Evolutionary conservation across 1,140 invertebrate species (phyloP).

Genomic region (Diachasmimorpha longicaudata): DNA sequence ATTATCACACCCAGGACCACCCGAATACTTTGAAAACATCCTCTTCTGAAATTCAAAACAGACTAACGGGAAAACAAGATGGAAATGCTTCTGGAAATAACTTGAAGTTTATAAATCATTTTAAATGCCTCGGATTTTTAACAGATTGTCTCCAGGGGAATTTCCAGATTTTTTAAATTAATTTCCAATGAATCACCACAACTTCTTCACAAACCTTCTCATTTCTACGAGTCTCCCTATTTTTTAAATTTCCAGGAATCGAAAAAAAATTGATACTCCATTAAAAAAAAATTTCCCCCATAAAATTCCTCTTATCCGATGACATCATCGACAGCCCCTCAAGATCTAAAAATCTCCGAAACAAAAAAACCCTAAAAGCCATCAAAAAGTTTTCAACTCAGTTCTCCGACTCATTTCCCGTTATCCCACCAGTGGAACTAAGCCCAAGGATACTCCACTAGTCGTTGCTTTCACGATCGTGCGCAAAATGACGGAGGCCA

Average conservation of each 20-base stretch:
- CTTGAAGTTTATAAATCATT: neutral
- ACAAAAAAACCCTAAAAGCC: too few species aligned
- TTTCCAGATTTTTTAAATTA: too few species aligned
- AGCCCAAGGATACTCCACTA: constrained; percentile 7
- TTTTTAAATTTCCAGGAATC: too few species aligned
- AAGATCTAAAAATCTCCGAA: neutral
- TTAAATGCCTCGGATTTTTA: neutral
- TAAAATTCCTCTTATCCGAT: too few species aligned
- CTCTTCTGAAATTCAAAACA: neutral
- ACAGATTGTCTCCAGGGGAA: too few species aligned
- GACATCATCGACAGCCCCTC: too few species aligned
- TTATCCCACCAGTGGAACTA: neutral
- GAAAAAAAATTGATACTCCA: too few species aligned
- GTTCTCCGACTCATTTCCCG: neutral
- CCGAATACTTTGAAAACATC: neutral
- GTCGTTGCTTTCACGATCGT: constrained; percentile 20
- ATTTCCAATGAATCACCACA: too few species aligned
- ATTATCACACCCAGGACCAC: neutral
- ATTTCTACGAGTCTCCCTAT: too few species aligned
- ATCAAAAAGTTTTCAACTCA: too few species aligned
- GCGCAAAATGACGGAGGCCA: constrained; percentile 4
- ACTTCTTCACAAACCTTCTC: too few species aligned
- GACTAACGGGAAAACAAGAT: neutral
- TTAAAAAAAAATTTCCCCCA: too few species aligned
- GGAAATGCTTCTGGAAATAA: neutral